These are phyloP conservation scores for Chascanopsetta lugubris DNA, from an alignment of 2,113 vertebrate genomes.

Conservation along the genomic window DNA sequence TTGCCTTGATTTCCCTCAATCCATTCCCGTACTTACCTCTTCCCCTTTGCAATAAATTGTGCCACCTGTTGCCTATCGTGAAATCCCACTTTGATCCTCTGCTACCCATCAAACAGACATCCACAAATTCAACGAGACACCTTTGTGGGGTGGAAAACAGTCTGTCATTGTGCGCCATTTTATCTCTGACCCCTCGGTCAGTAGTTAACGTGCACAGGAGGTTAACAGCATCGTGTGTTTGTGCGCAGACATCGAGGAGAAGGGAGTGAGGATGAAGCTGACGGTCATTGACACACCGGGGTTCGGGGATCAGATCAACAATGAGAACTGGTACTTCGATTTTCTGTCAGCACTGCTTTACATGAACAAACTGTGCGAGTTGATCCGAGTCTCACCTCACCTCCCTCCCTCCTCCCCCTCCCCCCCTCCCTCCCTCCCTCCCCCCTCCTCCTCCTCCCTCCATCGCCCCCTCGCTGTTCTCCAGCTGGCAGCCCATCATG, in stretches of 20 bases:
- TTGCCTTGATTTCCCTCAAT: not conserved
- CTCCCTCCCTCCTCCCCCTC: not conserved
- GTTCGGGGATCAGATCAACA: conserved; percentile 99
- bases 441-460: not conserved
- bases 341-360: not conserved
- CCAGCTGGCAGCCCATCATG: conserved; percentile 98
- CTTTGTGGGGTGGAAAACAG: too few relatives aligned
- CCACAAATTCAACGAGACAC: too few relatives aligned
- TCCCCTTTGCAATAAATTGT: not conserved
- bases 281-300: conserved; percentile 97
- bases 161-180: not conserved
- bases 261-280: conserved; percentile 97
- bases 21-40: conserved; percentile 9
- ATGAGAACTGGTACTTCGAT: conserved; percentile 92
- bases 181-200: not conserved
- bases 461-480: not conserved
- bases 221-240: conserved; percentile 9
- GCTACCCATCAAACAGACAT: too few relatives aligned
- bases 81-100: too few relatives aligned
- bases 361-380: not conserved
- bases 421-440: conserved; percentile 18
- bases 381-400: conserved; percentile 13
- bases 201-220: not conserved
- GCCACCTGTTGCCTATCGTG: too few relatives aligned
- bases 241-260: conserved; percentile 93